Conservation (phyloP, 2,797 vertebrate genomes). For the Cichlasoma orientale region DNA sequence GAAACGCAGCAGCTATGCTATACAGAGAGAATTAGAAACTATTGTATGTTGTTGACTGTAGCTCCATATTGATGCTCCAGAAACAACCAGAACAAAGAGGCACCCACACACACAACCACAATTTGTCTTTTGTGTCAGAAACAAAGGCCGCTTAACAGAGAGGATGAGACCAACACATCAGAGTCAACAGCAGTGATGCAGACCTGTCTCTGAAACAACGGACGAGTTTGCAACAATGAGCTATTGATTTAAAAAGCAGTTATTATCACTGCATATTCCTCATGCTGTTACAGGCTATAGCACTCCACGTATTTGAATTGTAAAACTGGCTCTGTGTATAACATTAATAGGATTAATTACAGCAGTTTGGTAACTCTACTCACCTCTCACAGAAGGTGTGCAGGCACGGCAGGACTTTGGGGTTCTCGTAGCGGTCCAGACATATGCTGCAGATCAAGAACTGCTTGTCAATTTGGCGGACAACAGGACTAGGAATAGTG, state of each 20-base stretch:
- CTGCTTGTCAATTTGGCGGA: conserved; percentile 99
- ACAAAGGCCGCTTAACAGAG: conserved; percentile 41
- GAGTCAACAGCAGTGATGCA: background rate
- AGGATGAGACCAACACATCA: conserved; percentile 18
- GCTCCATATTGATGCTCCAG: conserved; percentile 10
- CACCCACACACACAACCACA: conserved; percentile 26
- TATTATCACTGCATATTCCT: background rate
- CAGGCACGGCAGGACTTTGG: conserved; percentile 97
- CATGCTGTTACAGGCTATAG: background rate
- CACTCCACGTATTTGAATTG: background rate
- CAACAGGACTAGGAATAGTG: conserved; percentile 95
- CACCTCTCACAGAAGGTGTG: conserved; percentile 99
- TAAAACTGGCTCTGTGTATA: background rate
- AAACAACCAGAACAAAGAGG: conserved; percentile 35
- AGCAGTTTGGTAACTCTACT: conserved; percentile 53
- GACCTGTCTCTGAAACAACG: background rate
- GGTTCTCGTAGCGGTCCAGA: conserved; percentile 97
- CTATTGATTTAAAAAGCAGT: background rate
- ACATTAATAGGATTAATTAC: background rate
- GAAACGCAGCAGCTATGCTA: background rate
- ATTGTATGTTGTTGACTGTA: background rate
- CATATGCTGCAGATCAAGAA: conserved; percentile 99
- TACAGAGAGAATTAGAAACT: background rate
- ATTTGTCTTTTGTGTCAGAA: conserved; percentile 40
- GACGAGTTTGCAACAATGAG: background rate